Base-by-base conservation (phyloP, 2,888 invertebrate species). In the Nebria salina region DNA sequence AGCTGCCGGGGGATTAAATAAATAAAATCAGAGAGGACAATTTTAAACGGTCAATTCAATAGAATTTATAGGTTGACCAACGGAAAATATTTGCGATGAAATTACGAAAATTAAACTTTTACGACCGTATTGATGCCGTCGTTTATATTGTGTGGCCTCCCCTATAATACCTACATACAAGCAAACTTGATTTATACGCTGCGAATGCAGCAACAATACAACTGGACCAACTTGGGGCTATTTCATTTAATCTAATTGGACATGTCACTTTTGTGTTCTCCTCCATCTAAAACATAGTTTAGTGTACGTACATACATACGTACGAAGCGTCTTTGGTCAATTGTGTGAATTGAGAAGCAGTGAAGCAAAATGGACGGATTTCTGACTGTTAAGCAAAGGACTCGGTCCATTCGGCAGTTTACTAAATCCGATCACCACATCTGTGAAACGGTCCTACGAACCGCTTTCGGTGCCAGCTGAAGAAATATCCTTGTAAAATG, bases 391-490 rank as follows among this genome's bases (percentile, higher is more conserved):
- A 34, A 34, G 34, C 34, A 34, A 34, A 34, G 34, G 5, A 34
- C 34, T 54, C 2, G 54, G 54, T 54, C 54, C 54, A 54, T 86
- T 86, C 86, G 86, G 86, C 87, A 86, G 87, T 87, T 88, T 87
- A 87, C 86, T 87, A 87, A 87, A 88, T 87, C 87, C 87, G 87
- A 88, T 87, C 87, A 34, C 34, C 34, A 34, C 34, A 34, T 34
- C 34, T 5, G 34, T 34, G 20, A 1, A 20, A 20, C 20, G 20
- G 34, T 34, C 34, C 1, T 34, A 34, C 5, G 34, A 34, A 34
- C 5, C 34, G 34, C 34, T 34, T 54, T 54, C 54, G 54, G 13
- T 1, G 75, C 75, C 80, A 80, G 80, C 80, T 80, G 80, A 80
- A 80, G 80, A 80, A 80, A 80, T 80, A 80, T 80, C 72, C 80